phyloP scores from a whole-genome alignment of 2,797 vertebrate species.

The Rousettus madagascariensis region DNA sequence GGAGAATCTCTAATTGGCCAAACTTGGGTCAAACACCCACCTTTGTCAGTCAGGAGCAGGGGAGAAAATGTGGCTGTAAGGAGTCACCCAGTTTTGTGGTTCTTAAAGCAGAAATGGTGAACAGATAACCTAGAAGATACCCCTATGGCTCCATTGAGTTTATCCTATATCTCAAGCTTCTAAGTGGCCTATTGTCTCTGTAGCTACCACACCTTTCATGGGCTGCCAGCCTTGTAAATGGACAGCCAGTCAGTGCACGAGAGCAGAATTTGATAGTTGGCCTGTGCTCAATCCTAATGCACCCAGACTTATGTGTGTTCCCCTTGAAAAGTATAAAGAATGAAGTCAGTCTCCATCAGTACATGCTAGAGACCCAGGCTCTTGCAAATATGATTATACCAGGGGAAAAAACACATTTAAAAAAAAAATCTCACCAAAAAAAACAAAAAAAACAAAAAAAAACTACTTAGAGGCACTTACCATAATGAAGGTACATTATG shows the following conservation, averaged over 20 bases:
- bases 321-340: background rate
- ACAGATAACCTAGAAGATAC: background rate
- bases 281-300: background rate
- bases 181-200: background rate
- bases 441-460: too few species aligned
- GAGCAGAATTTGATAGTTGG: background rate
- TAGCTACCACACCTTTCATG: background rate
- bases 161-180: background rate
- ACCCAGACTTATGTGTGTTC: background rate
- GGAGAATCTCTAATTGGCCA: background rate
- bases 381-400: background rate
- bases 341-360: background rate
- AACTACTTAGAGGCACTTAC: background rate
- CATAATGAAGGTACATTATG: slow-evolving; percentile 56
- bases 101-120: background rate
- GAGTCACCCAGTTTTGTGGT: background rate
- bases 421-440: background rate
- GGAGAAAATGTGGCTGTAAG: background rate
- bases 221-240: background rate
- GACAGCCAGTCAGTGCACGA: background rate
- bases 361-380: background rate
- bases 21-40: background rate
- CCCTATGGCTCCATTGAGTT: background rate
- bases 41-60: background rate
- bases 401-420: background rate